Evolutionary conservation across 2,113 vertebrate species (phyloP), one percentile per base, ranked within the genome.

Genomic region (Apaloderma vittatum): DNA sequence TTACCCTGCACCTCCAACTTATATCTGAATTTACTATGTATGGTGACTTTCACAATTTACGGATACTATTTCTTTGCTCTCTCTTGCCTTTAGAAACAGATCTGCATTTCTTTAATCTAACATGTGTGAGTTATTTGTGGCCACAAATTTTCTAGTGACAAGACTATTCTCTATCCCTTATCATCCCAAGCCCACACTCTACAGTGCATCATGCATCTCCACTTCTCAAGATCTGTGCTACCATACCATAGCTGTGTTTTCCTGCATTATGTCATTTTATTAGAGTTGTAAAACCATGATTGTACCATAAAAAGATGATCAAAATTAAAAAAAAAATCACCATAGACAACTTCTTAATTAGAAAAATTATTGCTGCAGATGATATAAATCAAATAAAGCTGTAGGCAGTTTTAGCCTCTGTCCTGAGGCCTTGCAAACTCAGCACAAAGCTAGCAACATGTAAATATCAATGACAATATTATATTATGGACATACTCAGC

Each of bases 141-240:
- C 12, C 5, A 0, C 34, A 29, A 5, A 15, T 0, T 45, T 83
- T 75, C 40, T 20, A 54, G 12, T 23, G 48, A 12, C 18, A 65
- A 23, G 22, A 1, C 12, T 15, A 4, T 75, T 86, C 23, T 29
- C 19, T 57, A 30, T 15, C 11, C 7, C 6, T 65, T 57, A 18
- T 55, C 15, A 43, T 36, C 11, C 17, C 17, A 90, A 27, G 12
- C 34, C 9, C 49, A 9, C 13, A 34, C 12, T 45, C 14, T 17
- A 20, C 1, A 2, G 49, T 15, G 3, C 16, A 51, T 54, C 8
- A n/a, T 46, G 2, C 10, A 23, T 12, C 22, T 59, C 24, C 16
- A 18, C 14, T 49, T 91, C 34, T 68, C 34, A 67, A 34, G 7
- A 3, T 27, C 43, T 45, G 26, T 70, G 11, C 27, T 88, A 21